Base-by-base conservation (phyloP, 2,113 vertebrate genomes). In the Pyxicephalus adspersus region DNA sequence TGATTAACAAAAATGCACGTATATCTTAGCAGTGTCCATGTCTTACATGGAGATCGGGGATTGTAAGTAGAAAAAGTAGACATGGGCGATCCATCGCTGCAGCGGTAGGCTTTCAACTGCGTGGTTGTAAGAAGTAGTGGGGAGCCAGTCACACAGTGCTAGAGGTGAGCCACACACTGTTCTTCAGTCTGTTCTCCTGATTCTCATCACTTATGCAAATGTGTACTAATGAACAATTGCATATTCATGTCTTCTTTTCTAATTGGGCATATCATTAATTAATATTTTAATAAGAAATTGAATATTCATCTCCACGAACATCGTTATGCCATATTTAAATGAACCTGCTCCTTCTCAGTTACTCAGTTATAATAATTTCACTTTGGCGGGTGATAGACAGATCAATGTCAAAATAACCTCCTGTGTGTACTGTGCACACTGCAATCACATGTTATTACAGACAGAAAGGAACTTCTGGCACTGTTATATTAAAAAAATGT, bases 221-320 rank as follows among this genome's bases (percentile, higher is more conserved):
- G 70, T 55, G 55, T 20, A 29, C 52, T 73, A 73, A 73, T 73
- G 70, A 73, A 73, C 52, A 73, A 73, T 72, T n/a, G 54, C 70
- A 73, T 73, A 73, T 73, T 73, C 70, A 73, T 73, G 70, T 23
- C 70, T 58, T 58, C 54, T 23, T n/a, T 58, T 73, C 70, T 73
- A 72, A 73, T 73, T 73, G 70, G 68, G 70, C 70, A 73, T 73
- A 55, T 73, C 70, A 73, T 73, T 73, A 73, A 73, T 73, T 73
- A 73, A 73, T 73, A 58, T 73, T 73, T 20, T 57, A 73, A 73
- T 58, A 31, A 57, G 70, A 29, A 58, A 58, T 58, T 73, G 70
- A 26, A 73, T 72, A 72, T 73, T 73, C 54, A 73, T 58, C 15
- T 31, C n/a, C 52, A 57, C 52, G 70, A 54, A 73, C 57, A 72